Evolutionary conservation across 2,797 vertebrate species (phyloP), one percentile per base, ranked within the genome.

Genomic region (Sebastes oblongus): DNA sequence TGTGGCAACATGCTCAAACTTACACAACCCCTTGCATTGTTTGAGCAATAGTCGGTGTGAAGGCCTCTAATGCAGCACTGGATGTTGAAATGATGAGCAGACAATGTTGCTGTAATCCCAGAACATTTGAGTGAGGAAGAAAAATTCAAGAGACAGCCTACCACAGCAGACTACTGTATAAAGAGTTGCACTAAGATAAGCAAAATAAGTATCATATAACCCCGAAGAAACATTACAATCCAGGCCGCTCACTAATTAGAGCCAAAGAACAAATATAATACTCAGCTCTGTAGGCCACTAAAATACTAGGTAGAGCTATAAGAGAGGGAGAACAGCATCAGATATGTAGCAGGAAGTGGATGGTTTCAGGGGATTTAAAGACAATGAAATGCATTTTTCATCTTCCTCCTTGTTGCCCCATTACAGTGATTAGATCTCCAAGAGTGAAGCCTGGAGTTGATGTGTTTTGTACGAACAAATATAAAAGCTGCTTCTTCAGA

Each of bases 201-300:
- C 18, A 81, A 78, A 75, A 81, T n/a, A 82, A 61, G 18, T 61
- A 75, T 82, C 52, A 72, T 6, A 36, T 11, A 62, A n/a, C 46
- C 68, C 60, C 13, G 6, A 89, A 64, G 72, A 89, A 79, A 69
- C 29, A 83, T 69, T 42, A 65, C 27, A 62, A 78, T 72, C 46
- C 14, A 24, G 55, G 36, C 46, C 30, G 46, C 75, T 86, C 42
- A 64, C 81, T 89, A 92, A 93, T 91, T 90, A 91, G 52, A 80
- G 80, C 74, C 85, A 39, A 59, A 72, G 75, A 86, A 80, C 70
- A 25, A 87, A 78, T 66, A 54, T 25, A 78, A 77, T 16, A 36
- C 54, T 77, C 50, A 60, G 50, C 78, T 83, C 77, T 67, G 73
- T 52, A 82, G 77, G 50, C 58, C 42, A 66, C 68, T 89, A 66